Conservation (phyloP, 1,140 invertebrate genomes). For the Drosophila insularis region DNA sequence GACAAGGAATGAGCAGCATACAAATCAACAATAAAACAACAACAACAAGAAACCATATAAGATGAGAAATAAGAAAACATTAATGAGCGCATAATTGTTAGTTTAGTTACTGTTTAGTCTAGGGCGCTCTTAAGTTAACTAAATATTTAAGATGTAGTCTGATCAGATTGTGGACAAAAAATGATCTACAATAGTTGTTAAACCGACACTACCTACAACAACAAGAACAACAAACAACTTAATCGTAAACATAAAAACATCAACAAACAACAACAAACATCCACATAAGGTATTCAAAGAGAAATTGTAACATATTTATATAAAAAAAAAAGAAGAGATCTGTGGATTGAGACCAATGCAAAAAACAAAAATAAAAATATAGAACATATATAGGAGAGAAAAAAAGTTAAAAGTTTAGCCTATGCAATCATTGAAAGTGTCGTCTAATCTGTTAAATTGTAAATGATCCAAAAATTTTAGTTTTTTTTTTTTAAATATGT, state of each 20-base stretch:
- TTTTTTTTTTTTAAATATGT: constrained; percentile 52
- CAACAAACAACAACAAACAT: constrained; percentile 16
- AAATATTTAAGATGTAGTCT: constrained; percentile 71
- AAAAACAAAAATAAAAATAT: constrained; percentile 14
- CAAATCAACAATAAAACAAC: constrained; percentile 21
- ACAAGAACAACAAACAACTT: constrained; percentile 28
- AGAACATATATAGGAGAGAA: not conserved
- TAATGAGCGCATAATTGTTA: constrained; percentile 63
- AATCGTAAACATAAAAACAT: constrained; percentile 22
- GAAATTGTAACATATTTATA: constrained; percentile 42
- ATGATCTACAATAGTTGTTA: constrained; percentile 53
- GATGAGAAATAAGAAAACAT: not conserved
- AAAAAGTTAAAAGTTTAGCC: constrained; percentile 4
- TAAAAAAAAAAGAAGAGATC: constrained; percentile 1
- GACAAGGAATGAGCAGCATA: not conserved
- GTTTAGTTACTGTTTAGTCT: constrained; percentile 48
- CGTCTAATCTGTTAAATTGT: constrained; percentile 58
- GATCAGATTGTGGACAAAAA: constrained; percentile 14
- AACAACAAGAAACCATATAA: not conserved
- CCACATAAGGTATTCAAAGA: constrained; percentile 28
- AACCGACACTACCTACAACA: constrained; percentile 60
- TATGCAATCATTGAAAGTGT: constrained; percentile 32
- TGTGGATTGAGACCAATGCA: constrained; percentile 52
- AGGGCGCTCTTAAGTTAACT: constrained; percentile 67
- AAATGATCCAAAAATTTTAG: constrained; percentile 18